Conservation (phyloP, 2,113 vertebrate species). For the Lepus americanus region DNA sequence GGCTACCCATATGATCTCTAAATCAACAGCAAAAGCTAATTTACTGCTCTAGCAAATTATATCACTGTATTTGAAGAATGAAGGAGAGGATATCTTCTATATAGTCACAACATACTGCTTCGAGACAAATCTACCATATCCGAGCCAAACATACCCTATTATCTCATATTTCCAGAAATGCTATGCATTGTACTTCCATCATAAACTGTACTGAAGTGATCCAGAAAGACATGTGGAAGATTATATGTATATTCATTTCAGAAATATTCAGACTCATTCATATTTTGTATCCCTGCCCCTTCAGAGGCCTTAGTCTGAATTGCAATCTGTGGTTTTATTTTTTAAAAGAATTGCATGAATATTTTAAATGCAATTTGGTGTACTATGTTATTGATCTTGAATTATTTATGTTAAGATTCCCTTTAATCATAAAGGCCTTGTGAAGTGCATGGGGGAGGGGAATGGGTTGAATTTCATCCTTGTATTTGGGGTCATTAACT, state of each 20-base stretch:
- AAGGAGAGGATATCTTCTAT: conserved; percentile 19
- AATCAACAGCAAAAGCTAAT: conserved; percentile 46
- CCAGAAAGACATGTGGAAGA: neutral
- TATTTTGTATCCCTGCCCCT: conserved; percentile 51
- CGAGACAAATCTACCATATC: conserved; percentile 34
- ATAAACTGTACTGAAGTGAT: neutral
- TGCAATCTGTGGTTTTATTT: conserved; percentile 78
- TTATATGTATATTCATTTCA: neutral
- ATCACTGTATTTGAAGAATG: conserved; percentile 24
- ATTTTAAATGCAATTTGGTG: conserved; percentile 85
- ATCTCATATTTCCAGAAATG: conserved; percentile 46
- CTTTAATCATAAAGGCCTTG: conserved; percentile 80
- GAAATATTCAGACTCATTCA: neutral
- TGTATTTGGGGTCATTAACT: conserved; percentile 37
- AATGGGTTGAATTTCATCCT: conserved; percentile 62
- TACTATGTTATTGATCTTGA: conserved; percentile 79
- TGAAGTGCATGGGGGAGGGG: conserved; percentile 43
- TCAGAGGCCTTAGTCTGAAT: conserved; percentile 77
- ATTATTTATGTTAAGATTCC: conserved; percentile 87
- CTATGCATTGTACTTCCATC: neutral
- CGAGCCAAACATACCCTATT: conserved; percentile 13
- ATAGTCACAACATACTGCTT: conserved; percentile 58
- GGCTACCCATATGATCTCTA: conserved; percentile 25
- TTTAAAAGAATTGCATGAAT: conserved; percentile 85
- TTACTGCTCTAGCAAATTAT: conserved; percentile 44